Conservation (phyloP, 2,888 invertebrate genomes). For the Cenopis cana region DNA sequence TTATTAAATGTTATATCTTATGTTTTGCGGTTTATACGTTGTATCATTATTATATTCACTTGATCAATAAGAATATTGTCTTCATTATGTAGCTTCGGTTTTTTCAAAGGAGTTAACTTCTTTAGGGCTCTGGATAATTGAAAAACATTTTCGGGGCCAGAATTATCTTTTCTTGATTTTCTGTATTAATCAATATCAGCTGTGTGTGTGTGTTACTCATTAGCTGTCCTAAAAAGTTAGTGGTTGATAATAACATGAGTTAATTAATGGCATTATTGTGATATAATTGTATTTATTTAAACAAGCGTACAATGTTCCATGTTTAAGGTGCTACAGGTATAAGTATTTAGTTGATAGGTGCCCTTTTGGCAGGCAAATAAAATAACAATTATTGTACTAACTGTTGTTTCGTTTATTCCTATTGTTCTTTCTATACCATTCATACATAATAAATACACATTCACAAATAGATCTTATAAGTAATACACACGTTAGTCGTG, state of each 20-base stretch:
- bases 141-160: neutral
- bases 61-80: neutral
- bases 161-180: neutral
- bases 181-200: no score
- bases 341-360: no score
- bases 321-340: no score
- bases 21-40: no score
- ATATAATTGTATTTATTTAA: neutral
- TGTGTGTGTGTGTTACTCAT: no score
- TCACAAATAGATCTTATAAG: conserved; percentile 55
- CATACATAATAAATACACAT: conserved; percentile 56
- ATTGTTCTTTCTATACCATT: conserved; percentile 46
- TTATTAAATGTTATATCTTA: no score
- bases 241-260: no score
- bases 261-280: neutral
- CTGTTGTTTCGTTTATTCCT: conserved; percentile 56
- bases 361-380: conserved; percentile 8
- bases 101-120: no score
- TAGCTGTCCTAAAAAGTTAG: no score
- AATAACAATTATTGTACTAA: conserved; percentile 32
- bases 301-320: neutral
- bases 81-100: no score
- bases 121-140: neutral
- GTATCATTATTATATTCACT: neutral
- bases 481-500: conserved; percentile 53